Evolutionary conservation across 2,888 invertebrate species (phyloP).

Genomic region (Erebia epiphron): DNA sequence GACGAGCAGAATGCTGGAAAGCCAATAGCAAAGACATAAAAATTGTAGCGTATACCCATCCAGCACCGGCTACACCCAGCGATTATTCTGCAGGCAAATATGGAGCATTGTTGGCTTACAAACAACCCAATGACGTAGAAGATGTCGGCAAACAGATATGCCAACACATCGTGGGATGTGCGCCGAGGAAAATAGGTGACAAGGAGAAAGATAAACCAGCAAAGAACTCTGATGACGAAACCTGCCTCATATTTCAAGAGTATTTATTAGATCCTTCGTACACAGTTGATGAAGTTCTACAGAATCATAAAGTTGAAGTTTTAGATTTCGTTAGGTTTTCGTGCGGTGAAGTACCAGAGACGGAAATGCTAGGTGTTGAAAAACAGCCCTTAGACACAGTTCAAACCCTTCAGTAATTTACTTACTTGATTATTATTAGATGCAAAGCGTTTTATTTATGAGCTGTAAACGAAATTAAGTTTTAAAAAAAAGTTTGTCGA

Average conservation of each 20-base stretch:
- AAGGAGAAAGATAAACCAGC: constrained; percentile 84
- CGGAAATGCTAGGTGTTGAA: constrained; percentile 70
- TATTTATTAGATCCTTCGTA: constrained; percentile 90
- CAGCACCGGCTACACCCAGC: constrained; percentile 79
- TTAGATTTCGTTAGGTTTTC: constrained; percentile 94
- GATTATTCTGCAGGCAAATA: constrained; percentile 90
- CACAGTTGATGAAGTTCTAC: constrained; percentile 88
- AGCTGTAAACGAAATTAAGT: constrained; percentile 26
- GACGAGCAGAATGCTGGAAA: constrained; percentile 90
- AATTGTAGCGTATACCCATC: constrained; percentile 91
- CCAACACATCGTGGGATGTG: constrained; percentile 96
- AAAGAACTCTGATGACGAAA: constrained; percentile 88
- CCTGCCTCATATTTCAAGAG: constrained; percentile 92
- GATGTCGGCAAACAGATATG: constrained; percentile 89
- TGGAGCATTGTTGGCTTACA: constrained; percentile 91
- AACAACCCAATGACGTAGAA: constrained; percentile 64
- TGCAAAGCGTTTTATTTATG: constrained; percentile 34
- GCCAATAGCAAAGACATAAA: constrained; percentile 72
- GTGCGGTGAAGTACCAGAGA: constrained; percentile 87
- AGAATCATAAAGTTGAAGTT: constrained; percentile 85
- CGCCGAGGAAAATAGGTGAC: constrained; percentile 89
- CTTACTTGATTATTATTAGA: constrained; percentile 18
- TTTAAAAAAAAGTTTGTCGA: not conserved
- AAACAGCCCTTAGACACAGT: constrained; percentile 82
- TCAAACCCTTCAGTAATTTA: constrained; percentile 84